Base-by-base conservation (phyloP, 2,113 vertebrate genomes). In the Callospermophilus lateralis region DNA sequence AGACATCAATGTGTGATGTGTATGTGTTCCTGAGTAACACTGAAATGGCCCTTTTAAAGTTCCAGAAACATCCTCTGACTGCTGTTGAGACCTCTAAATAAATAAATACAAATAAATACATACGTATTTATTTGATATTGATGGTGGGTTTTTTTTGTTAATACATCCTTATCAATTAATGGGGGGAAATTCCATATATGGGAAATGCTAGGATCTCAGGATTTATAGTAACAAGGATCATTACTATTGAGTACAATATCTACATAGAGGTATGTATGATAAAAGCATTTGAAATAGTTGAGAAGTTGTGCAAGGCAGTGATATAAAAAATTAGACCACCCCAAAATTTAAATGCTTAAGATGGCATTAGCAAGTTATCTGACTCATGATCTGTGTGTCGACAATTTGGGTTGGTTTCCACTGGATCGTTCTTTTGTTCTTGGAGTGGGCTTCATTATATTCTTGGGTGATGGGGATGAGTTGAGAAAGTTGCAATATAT, bases 281-380 rank as follows among this genome's bases (percentile, higher is more conserved):
- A 37, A 48, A 34, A 45, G 9, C 20, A 78, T 67, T 90, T 67
- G 30, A 88, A 58, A 11, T 84, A 83, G 30, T 15, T 63, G 42
- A n/a, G 16, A 83, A 84, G 92, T 26, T 63, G 12, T 51, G 84
- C 7, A 93, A 91, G 51, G 4, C 2, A 53, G 17, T 61, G 87
- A 73, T 16, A 5, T 53, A 0, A 8, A 2, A 55, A 89, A 42
- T 85, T 48, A n/a, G 39, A 34, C 1, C 15, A 84, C 15, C 6
- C 32, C 37, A 61, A 95, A 90, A 92, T 42, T 53, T 77, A 92
- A 96, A 85, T 37, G 53, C 28, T 85, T 96, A 20, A 48, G 53
- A 83, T 2, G 85, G 78, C 6, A 51, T 22, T 15, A 88, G 32
- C 20, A 28, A 81, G 22, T 63, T 94, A 74, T 74, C 88, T 93